Conservation (phyloP, 2,888 invertebrate species). For the Lacanobia oleracea region DNA sequence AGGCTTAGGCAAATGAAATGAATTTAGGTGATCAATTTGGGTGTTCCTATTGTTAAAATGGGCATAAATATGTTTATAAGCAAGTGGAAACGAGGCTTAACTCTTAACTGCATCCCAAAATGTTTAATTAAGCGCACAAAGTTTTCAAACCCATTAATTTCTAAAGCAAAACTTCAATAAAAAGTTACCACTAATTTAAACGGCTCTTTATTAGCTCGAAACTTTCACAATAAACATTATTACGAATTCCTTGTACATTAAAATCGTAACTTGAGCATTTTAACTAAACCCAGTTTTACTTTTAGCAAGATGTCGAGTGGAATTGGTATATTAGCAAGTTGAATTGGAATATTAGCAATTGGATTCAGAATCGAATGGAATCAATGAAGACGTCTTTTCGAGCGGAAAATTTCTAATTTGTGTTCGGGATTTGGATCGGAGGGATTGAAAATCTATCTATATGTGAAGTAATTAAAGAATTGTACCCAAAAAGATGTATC, state of each 20-base stretch:
- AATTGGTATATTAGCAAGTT: slow-evolving; percentile 66
- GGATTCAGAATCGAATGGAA: slow-evolving; percentile 67
- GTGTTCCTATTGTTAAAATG: background rate
- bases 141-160: slow-evolving; percentile 7
- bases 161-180: background rate
- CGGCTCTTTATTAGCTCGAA: slow-evolving; percentile 23
- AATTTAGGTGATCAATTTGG: no score
- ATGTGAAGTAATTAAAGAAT: no score
- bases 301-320: slow-evolving; percentile 25
- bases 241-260: background rate
- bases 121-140: background rate
- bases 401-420: slow-evolving; percentile 80
- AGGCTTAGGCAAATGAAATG: no score
- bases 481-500: no score
- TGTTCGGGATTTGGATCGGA: slow-evolving; percentile 65
- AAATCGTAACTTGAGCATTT: slow-evolving; percentile 33
- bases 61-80: no score
- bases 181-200: slow-evolving; percentile 33
- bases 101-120: no score
- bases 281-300: slow-evolving; percentile 20
- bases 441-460: background rate
- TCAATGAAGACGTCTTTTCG: slow-evolving; percentile 71
- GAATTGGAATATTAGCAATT: slow-evolving; percentile 67
- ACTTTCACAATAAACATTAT: slow-evolving; percentile 24
- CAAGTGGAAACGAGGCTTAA: no score